Conservation (phyloP, 2,888 invertebrate genomes). For the Brachylomia viminalis region DNA sequence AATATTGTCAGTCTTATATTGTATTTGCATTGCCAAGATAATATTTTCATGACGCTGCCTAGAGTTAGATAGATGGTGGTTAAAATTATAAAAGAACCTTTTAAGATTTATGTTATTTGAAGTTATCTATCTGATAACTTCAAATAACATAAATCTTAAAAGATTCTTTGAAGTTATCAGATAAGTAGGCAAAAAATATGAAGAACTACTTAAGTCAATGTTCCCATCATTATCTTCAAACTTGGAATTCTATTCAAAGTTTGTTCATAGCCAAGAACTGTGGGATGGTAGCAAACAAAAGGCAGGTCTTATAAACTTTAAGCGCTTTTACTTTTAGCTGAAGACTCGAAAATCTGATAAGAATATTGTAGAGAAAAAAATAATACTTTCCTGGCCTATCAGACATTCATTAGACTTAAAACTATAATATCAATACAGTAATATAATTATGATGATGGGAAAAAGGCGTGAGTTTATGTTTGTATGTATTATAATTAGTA, state of each 20-base stretch:
- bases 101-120: too few species aligned
- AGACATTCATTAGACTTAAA: neutral
- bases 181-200: neutral
- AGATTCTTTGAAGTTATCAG: neutral
- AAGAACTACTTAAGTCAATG: neutral
- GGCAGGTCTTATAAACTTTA: neutral
- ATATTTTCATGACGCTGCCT: neutral
- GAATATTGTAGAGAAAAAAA: neutral
- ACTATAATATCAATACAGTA: neutral
- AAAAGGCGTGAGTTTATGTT: neutral
- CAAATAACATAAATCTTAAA: too few species aligned
- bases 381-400: neutral
- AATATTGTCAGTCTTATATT: neutral
- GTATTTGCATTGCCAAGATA: neutral
- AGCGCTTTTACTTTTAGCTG: neutral
- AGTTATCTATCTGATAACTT: too few species aligned
- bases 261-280: neutral
- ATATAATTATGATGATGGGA: neutral
- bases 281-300: neutral
- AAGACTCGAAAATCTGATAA: neutral
- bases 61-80: neutral
- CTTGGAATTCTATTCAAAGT: conserved; percentile 14
- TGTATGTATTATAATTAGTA: neutral
- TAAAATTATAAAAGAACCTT: neutral
- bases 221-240: conserved; percentile 7